A percentile compares a stretch with the other conserved stretches of the same genome.
phyloP scores from a whole-genome alignment of 2,113 vertebrate species.

The Aramus guarauna region DNA sequence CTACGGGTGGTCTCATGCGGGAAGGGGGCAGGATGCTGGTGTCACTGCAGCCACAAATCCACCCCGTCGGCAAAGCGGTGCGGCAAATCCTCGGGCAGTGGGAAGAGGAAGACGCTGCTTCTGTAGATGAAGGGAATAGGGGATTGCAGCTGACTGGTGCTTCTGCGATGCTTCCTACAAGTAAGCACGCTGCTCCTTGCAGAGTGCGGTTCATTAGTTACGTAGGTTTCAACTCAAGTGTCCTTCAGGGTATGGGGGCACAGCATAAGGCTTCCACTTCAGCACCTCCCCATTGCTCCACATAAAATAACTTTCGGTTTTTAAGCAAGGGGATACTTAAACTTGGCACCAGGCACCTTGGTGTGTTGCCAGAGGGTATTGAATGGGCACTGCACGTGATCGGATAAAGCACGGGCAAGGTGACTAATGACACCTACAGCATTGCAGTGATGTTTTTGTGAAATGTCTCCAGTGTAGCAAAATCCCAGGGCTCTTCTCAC shows the following conservation, averaged over 20 bases:
- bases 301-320: neutral
- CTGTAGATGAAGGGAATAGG: neutral
- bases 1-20: accelerated
- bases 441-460: neutral
- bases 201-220: neutral
- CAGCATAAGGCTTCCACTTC: neutral
- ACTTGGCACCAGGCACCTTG: neutral
- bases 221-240: neutral
- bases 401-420: neutral
- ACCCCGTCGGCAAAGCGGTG: accelerated
- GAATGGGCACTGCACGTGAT: neutral
- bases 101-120: neutral
- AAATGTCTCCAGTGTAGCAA: neutral
- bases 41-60: neutral
- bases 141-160: neutral
- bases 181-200: neutral
- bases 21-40: neutral
- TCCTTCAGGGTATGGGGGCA: neutral
- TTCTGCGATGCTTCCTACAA: neutral
- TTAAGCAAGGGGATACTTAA: neutral
- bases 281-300: accelerated
- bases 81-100: neutral
- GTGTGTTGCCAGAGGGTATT: neutral
- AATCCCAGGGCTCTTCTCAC: neutral
- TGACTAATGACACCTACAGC: neutral